phyloP scores from a whole-genome alignment of 2,797 vertebrate genomes.

The Ciconia nigra region DNA sequence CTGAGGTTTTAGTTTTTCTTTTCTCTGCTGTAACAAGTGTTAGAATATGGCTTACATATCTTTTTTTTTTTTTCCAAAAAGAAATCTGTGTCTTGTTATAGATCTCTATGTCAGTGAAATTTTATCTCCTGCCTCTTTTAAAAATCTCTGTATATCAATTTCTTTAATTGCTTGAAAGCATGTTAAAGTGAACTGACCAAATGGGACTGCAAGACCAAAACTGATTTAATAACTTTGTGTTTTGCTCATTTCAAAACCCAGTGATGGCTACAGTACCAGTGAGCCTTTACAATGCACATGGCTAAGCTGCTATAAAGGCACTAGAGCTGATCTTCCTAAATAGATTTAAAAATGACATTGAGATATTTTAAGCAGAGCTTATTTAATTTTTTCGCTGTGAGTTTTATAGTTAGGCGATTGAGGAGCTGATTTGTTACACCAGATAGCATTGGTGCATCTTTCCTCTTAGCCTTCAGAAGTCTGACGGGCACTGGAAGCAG shows the following conservation, averaged over 20 bases:
- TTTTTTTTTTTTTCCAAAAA: background rate
- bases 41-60: background rate
- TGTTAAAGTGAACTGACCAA: slow-evolving; percentile 8
- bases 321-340: slow-evolving; percentile 64
- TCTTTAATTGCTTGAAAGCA: slow-evolving; percentile 36
- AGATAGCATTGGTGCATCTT: slow-evolving; percentile 24
- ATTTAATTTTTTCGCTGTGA: slow-evolving; percentile 55
- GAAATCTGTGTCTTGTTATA: background rate
- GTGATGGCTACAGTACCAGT: slow-evolving; percentile 19
- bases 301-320: slow-evolving; percentile 65
- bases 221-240: slow-evolving; percentile 68
- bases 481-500: background rate
- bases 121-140: background rate
- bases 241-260: slow-evolving; percentile 44
- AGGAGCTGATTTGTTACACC: slow-evolving; percentile 64
- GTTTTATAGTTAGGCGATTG: slow-evolving; percentile 62
- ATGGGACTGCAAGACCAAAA: slow-evolving; percentile 13
- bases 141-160: slow-evolving; percentile 20
- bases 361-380: slow-evolving; percentile 66
- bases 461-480: slow-evolving; percentile 25
- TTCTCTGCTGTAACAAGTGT: slow-evolving; percentile 10
- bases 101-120: background rate
- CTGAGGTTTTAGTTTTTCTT: background rate
- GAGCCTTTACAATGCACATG: slow-evolving; percentile 57
- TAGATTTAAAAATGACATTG: slow-evolving; percentile 66